Percentiles rank a stretch among this genome's conserved stretches.
These are phyloP conservation scores for Acropternis orthonyx DNA, from an alignment of 2,797 vertebrate genomes.

Conservation along the genomic window DNA sequence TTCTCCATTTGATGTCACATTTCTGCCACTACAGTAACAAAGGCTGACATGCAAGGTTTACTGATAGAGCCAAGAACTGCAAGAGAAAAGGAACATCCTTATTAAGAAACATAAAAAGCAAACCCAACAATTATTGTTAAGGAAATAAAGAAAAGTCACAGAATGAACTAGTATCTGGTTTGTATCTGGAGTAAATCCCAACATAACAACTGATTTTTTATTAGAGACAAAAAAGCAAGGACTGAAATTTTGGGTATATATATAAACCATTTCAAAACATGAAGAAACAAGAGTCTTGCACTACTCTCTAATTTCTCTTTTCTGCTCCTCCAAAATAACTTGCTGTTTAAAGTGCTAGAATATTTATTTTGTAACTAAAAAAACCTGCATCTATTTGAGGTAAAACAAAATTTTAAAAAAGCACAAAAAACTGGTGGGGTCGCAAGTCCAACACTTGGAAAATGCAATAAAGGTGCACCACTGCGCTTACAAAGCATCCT, in stretches of 20 bases:
- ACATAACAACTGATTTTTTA: background rate
- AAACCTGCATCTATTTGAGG: background rate
- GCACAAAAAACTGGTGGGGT: background rate
- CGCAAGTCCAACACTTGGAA: background rate
- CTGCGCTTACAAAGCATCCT: background rate
- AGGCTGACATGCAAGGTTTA: background rate
- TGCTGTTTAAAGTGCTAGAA: background rate
- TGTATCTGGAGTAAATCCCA: background rate
- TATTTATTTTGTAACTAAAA: background rate
- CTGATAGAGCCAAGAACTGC: background rate
- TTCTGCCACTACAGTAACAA: background rate
- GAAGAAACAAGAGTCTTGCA: background rate
- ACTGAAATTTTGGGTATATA: background rate
- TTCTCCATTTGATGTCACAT: background rate
- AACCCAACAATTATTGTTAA: background rate
- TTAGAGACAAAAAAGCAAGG: background rate
- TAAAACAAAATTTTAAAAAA: background rate
- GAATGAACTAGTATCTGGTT: background rate
- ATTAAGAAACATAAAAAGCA: background rate
- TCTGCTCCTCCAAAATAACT: background rate
- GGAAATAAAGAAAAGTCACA: background rate
- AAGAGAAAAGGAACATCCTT: background rate
- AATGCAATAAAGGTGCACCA: background rate
- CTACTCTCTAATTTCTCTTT: background rate
- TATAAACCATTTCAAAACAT: background rate